A percentile compares a stretch with the other conserved stretches of the same genome.
These are phyloP conservation scores for Channa maculata DNA, from an alignment of 2,113 vertebrate species.

Conservation along the genomic window DNA sequence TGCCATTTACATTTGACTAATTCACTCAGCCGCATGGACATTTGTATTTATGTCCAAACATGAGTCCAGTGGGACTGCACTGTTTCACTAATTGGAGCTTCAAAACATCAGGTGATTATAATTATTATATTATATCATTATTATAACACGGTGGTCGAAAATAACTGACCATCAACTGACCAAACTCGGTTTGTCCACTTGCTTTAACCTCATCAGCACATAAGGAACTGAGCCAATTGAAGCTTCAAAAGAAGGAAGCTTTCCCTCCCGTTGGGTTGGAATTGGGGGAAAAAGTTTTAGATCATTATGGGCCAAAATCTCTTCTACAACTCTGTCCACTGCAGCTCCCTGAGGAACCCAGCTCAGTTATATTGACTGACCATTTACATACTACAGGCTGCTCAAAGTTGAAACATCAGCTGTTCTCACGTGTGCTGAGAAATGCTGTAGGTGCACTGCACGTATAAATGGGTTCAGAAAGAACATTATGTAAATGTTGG, in stretches of 20 bases:
- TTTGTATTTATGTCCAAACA: neutral
- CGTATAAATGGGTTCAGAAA: neutral
- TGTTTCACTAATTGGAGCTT: neutral
- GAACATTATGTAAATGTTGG: constrained; percentile 11
- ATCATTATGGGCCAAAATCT: neutral
- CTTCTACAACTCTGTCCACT: neutral
- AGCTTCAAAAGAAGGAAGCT: neutral
- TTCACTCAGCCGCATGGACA: constrained; percentile 10
- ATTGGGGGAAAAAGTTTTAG: neutral
- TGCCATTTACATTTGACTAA: constrained; percentile 20
- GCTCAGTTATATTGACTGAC: constrained; percentile 1
- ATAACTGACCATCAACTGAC: neutral
- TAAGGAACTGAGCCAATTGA: neutral
- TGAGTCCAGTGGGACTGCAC: neutral
- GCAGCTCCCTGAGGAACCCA: neutral
- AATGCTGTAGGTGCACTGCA: constrained; percentile 30
- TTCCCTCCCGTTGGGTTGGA: neutral
- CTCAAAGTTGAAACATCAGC: constrained; percentile 26
- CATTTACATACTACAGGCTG: neutral
- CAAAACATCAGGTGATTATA: neutral
- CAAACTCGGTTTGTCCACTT: neutral
- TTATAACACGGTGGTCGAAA: neutral
- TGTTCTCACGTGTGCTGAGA: constrained; percentile 11
- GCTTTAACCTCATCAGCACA: neutral
- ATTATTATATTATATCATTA: neutral